phyloP scores from a whole-genome alignment of 1,140 invertebrate genomes.

The Drosophila repleta region DNA sequence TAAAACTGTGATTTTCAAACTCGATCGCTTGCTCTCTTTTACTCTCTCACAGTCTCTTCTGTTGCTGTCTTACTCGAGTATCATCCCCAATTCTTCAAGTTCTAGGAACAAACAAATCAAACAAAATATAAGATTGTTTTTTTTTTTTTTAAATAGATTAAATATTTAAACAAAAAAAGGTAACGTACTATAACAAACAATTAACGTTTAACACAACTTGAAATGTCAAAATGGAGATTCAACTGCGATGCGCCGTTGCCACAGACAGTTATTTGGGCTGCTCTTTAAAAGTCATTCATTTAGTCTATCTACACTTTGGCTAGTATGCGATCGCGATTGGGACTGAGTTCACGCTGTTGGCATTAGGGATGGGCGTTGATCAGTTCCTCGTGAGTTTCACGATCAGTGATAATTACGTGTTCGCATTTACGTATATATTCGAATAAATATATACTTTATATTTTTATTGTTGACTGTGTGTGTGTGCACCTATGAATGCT shows the following conservation, averaged over 20 bases:
- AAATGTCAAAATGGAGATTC: not conserved
- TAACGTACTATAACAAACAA: no score
- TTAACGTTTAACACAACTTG: conserved; percentile 57
- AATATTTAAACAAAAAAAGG: no score
- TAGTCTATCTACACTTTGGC: conserved; percentile 24
- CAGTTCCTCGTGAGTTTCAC: not conserved
- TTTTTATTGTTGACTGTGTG: not conserved
- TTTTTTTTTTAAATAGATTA: no score
- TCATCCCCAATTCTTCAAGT: conserved; percentile 9
- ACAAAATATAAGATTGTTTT: not conserved
- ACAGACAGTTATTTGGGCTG: conserved; percentile 18
- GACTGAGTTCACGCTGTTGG: conserved; percentile 20
- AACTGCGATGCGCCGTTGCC: conserved; percentile 4
- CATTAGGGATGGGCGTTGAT: conserved; percentile 33
- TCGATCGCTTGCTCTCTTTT: conserved; percentile 7
- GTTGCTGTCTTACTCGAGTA: conserved; percentile 5
- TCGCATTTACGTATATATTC: not conserved
- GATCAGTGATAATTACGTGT: conserved; percentile 1
- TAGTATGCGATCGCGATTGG: conserved; percentile 2
- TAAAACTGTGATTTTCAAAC: conserved; percentile 18
- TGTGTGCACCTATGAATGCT: conserved; percentile 11
- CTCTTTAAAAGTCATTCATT: conserved; percentile 65
- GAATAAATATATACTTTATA: not conserved
- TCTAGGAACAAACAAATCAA: conserved; percentile 1
- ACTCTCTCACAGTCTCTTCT: conserved; percentile 1